Conservation (phyloP, 1,140 invertebrate species). For the Druon quercuslanigerum region DNA sequence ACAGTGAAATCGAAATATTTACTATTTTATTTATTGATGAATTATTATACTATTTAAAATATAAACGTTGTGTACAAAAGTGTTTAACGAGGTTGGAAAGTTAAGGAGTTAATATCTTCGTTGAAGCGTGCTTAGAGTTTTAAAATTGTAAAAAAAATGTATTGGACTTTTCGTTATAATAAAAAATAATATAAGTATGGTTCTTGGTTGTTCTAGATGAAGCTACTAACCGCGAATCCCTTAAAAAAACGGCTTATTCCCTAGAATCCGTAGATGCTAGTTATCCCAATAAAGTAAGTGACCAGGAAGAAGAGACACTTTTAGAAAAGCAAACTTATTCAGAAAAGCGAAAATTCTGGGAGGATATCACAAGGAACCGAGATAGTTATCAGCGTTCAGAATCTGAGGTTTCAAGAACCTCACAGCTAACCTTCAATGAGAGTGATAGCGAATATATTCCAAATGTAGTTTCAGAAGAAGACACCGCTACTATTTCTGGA, state of each 20-base stretch:
- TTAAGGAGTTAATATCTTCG: constrained; percentile 36
- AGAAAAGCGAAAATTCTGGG: constrained; percentile 73
- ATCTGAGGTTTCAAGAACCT: constrained; percentile 70
- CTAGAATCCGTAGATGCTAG: constrained; percentile 74
- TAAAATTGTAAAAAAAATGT: constrained; percentile 56
- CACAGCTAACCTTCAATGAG: constrained; percentile 69
- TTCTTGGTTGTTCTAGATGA: constrained; percentile 76
- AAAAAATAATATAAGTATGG: constrained; percentile 67
- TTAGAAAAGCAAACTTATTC: constrained; percentile 72
- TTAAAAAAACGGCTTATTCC: constrained; percentile 72
- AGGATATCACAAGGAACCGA: constrained; percentile 69
- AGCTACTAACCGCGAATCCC: constrained; percentile 69
- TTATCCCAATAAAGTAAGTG: constrained; percentile 69
- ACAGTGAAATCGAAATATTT: not conserved
- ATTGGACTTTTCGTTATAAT: constrained; percentile 54
- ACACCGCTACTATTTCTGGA: constrained; percentile 54
- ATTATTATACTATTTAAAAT: constrained; percentile 37
- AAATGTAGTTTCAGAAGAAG: constrained; percentile 65
- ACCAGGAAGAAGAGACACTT: constrained; percentile 61
- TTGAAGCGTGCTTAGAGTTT: constrained; percentile 43
- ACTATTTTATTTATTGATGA: constrained; percentile 44
- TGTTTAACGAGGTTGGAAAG: not conserved
- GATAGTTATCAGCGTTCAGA: constrained; percentile 72
- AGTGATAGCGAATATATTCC: constrained; percentile 69
- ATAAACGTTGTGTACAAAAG: constrained; percentile 33